Evolutionary conservation across 1,140 invertebrate species (phyloP).

Genomic region (Papilio glaucus): DNA sequence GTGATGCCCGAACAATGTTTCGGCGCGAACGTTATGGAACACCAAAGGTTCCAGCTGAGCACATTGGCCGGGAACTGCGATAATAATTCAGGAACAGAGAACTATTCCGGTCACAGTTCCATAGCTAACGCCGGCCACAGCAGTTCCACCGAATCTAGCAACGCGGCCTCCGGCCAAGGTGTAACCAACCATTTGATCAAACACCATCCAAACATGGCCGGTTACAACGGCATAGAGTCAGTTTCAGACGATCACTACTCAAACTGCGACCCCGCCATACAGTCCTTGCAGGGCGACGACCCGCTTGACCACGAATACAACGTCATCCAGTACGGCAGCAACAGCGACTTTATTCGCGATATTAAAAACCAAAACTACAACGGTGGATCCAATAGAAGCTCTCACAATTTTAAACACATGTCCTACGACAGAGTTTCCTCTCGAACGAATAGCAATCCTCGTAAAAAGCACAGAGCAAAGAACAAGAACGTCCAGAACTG

Average conservation of each 20-base stretch:
- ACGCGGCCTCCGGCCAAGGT: slow-evolving; percentile 80
- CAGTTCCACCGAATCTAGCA: slow-evolving; percentile 82
- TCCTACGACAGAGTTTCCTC: slow-evolving; percentile 81
- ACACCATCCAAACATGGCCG: slow-evolving; percentile 78
- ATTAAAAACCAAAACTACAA: slow-evolving; percentile 81
- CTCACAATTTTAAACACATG: slow-evolving; percentile 82
- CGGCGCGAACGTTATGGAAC: slow-evolving; percentile 68
- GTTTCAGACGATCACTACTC: slow-evolving; percentile 82
- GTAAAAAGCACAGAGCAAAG: slow-evolving; percentile 79
- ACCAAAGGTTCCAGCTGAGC: slow-evolving; percentile 76
- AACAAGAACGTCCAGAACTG: slow-evolving; percentile 81
- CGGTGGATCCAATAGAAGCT: slow-evolving; percentile 76
- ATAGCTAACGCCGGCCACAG: slow-evolving; percentile 82
- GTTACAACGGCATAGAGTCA: slow-evolving; percentile 79
- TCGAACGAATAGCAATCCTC: slow-evolving; percentile 80
- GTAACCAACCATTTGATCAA: slow-evolving; percentile 82
- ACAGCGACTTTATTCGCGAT: slow-evolving; percentile 78
- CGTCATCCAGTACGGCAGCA: slow-evolving; percentile 81
- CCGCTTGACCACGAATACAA: slow-evolving; percentile 82
- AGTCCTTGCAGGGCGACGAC: slow-evolving; percentile 80
- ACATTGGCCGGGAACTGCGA: slow-evolving; percentile 79
- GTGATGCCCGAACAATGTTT: slow-evolving; percentile 81
- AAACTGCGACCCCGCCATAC: slow-evolving; percentile 81
- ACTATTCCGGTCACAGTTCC: slow-evolving; percentile 82
- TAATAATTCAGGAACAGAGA: slow-evolving; percentile 83